phyloP scores from a whole-genome alignment of 2,797 vertebrate species.

The Amphiprion clarkii region DNA sequence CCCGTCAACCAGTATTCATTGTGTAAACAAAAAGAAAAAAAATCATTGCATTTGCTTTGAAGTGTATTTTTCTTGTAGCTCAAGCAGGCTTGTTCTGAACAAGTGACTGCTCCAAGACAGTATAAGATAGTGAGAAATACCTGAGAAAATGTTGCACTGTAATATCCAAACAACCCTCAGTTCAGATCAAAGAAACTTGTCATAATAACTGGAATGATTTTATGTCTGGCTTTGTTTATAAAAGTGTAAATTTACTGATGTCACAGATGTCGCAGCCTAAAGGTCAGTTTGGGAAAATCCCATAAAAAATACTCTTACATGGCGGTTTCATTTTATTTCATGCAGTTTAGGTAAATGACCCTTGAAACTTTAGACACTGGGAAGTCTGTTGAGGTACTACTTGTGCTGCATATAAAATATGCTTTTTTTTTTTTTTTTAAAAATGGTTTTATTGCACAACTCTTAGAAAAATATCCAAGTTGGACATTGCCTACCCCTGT shows the following conservation, averaged over 20 bases:
- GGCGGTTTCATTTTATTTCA: background rate
- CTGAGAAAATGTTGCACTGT: conserved; percentile 14
- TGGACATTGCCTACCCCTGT: background rate
- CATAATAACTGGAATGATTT: background rate
- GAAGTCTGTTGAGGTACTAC: background rate
- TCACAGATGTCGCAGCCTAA: conserved; percentile 3
- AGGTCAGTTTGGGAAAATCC: conserved; percentile 1
- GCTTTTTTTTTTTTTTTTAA: background rate
- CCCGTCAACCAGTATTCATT: conserved; percentile 26
- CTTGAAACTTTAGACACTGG: background rate
- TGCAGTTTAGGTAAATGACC: conserved; percentile 1
- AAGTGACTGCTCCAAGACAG: conserved; percentile 7
- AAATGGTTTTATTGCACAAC: background rate
- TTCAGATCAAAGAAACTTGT: background rate
- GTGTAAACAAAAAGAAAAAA: conserved; percentile 30
- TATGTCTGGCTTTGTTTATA: background rate
- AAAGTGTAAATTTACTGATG: background rate
- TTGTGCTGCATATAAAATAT: background rate
- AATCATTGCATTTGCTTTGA: conserved; percentile 32
- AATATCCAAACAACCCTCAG: background rate
- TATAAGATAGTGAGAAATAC: conserved; percentile 20
- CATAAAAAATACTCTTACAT: background rate
- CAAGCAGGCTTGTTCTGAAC: conserved; percentile 44
- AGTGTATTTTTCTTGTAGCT: conserved; percentile 26
- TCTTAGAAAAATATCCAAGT: conserved; percentile 10